Evolutionary conservation across 92 coral and sea anemone genomes (phyloP).

Genomic region (Parazoanthus swiftii): DNA sequence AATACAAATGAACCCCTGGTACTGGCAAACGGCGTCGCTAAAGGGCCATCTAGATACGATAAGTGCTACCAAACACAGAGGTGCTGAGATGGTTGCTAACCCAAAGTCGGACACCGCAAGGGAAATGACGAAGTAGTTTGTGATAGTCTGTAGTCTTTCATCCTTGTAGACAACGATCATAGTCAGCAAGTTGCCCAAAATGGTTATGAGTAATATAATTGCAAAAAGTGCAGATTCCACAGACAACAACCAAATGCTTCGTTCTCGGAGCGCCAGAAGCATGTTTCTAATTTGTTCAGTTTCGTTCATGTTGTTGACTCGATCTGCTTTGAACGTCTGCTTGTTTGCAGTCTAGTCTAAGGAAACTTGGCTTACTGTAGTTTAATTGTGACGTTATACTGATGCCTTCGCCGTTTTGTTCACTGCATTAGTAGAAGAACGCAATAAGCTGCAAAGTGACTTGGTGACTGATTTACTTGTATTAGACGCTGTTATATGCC

Average conservation of each 20-base stretch:
- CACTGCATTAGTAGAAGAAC: too few species aligned
- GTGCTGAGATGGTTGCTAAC: constrained; percentile 43
- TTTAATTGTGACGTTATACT: too few species aligned
- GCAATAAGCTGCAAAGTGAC: too few species aligned
- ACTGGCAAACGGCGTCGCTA: constrained; percentile 55
- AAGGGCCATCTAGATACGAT: constrained; percentile 57
- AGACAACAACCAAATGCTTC: constrained; percentile 40
- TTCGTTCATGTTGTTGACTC: neutral
- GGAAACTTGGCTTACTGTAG: too few species aligned
- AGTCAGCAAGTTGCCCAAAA: constrained; percentile 55
- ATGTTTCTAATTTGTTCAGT: constrained; percentile 14
- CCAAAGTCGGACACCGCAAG: constrained; percentile 57
- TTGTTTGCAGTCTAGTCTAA: neutral
- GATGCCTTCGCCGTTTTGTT: too few species aligned
- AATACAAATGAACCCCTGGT: constrained; percentile 47
- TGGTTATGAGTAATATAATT: constrained; percentile 20
- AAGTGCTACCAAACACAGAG: constrained; percentile 38
- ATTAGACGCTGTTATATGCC: too few species aligned
- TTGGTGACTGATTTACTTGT: too few species aligned
- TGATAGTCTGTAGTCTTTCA: constrained; percentile 44
- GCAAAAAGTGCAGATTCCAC: constrained; percentile 47
- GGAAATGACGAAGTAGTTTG: constrained; percentile 56
- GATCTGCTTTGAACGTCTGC: neutral
- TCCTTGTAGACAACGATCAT: constrained; percentile 42
- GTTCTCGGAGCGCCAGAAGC: constrained; percentile 39